Conservation (phyloP, 1,140 invertebrate species). For the Nebria ingens region DNA sequence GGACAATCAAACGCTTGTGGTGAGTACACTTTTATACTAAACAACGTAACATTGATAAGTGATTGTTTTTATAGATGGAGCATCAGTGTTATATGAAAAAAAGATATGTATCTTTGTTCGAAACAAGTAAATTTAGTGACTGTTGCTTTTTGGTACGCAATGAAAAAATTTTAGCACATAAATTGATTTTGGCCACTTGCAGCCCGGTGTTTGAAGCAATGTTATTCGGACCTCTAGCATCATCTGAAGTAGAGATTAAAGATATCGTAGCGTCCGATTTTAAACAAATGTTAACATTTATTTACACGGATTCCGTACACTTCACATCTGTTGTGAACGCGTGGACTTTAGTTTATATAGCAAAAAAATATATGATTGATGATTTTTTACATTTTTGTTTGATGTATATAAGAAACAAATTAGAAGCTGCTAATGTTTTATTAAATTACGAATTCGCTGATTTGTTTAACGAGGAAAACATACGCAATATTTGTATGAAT, state of each 20-base stretch:
- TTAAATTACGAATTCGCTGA: constrained; percentile 43
- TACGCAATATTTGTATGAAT: constrained; percentile 35
- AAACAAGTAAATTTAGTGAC: constrained; percentile 38
- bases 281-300: constrained; percentile 41
- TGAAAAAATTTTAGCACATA: constrained; percentile 48
- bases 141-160: constrained; percentile 40
- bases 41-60: too few species aligned
- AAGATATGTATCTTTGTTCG: constrained; percentile 12
- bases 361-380: constrained; percentile 44
- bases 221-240: constrained; percentile 54
- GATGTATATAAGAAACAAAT: constrained; percentile 37
- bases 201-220: constrained; percentile 70
- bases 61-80: constrained; percentile 4
- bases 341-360: constrained; percentile 43
- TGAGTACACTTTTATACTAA: neutral
- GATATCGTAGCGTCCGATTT: constrained; percentile 44
- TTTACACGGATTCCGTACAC: constrained; percentile 42
- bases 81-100: neutral
- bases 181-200: constrained; percentile 52
- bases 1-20: neutral
- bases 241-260: constrained; percentile 35
- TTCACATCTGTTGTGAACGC: constrained; percentile 40
- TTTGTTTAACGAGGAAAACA: constrained; percentile 37
- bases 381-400: constrained; percentile 39
- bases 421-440: constrained; percentile 41